Base-by-base conservation (phyloP, 2,113 vertebrate species). In the Zosterops lateralis region DNA sequence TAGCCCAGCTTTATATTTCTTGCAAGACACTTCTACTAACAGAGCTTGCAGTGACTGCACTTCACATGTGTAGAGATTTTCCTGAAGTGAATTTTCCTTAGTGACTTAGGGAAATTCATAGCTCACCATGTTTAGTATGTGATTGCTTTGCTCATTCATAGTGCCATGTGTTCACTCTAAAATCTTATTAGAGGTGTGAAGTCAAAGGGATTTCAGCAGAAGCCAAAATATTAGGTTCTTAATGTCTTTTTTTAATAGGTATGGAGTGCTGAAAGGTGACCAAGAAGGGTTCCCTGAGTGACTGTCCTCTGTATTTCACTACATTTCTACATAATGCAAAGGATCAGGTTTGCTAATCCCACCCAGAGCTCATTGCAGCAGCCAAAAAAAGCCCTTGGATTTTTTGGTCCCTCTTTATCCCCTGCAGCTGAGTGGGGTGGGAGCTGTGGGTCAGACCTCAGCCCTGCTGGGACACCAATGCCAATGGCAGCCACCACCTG, bases 401-500 rank as follows among this genome's bases (percentile, higher is more conserved):
- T 81, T 50, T 54, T 58, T 58, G 15, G 32, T 58, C 14, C n/a
- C 57, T 58, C 57, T 34, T n/a, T 58, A 9, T 25, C 57, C 22
- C 1, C 68, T 72, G 34, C 50, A 57, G n/a, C 32, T 64, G 48
- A 14, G n/a, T 29, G 28, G 26, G 29, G 18, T 62, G 57, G 53
- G 82, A 47, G 34, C 32, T 54, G 48, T 56, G 71, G 70, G 17
- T 77, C 56, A 40, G 17, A 42, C 10, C 81, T 60, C 29, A 54
- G 60, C 57, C 77, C 48, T 84, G 53, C 48, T 1, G 6, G 45
- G 70, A 22, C 42, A 3, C 61, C 1, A 13, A 3, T 51, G 20
- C 48, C 54, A 18, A 2, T 34, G 53, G 56, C n/a, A 51, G 29
- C 58, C 4, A 1, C 53, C 10, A 7, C 20, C 1, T 2, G 2